Conservation (phyloP, 2,888 invertebrate genomes). For the Synanthedon vespiformis region DNA sequence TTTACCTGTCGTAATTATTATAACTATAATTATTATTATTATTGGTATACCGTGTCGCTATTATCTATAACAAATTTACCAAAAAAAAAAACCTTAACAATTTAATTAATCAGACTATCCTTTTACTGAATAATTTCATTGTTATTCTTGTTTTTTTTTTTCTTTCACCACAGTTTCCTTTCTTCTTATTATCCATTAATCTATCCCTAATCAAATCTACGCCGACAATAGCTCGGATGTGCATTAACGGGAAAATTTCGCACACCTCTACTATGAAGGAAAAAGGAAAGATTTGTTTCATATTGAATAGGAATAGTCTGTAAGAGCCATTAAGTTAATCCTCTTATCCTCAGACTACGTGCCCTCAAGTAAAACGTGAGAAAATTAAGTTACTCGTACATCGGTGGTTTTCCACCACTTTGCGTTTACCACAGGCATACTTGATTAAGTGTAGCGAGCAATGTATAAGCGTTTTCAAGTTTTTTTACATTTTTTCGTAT, state of each 20-base stretch:
- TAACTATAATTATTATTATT: too few species aligned
- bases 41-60: too few species aligned
- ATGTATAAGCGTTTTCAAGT: neutral
- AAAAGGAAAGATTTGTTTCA: constrained; percentile 43
- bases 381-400: neutral
- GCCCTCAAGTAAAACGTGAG: neutral
- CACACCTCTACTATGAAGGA: constrained; percentile 2
- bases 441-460: neutral
- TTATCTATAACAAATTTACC: too few species aligned
- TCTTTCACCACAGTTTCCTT: neutral
- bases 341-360: constrained; percentile 13
- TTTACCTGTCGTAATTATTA: too few species aligned
- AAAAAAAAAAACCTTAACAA: too few species aligned
- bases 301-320: constrained; percentile 51
- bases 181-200: neutral
- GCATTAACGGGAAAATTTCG: neutral
- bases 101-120: too few species aligned
- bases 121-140: too few species aligned
- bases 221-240: neutral
- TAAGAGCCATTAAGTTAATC: constrained; percentile 50
- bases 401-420: neutral
- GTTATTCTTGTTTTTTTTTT: neutral
- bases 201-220: neutral
- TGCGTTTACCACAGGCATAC: neutral
- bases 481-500: neutral